Evolutionary conservation across 2,797 vertebrate genomes (phyloP).

Genomic region (Scyliorhinus canicula): DNA sequence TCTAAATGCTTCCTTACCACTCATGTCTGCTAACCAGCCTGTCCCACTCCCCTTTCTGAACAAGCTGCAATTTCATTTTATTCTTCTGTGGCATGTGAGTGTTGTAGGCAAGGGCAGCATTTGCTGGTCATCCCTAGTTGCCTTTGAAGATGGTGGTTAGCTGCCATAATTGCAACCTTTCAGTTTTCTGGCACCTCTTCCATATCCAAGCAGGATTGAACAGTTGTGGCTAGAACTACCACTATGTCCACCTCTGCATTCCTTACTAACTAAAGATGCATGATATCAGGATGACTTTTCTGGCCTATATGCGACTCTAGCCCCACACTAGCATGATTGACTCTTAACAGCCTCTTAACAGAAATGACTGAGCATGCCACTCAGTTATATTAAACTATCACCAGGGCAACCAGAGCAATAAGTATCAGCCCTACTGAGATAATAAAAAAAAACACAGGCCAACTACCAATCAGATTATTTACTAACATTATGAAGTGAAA

Average conservation of each 20-base stretch:
- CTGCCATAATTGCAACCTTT: no score
- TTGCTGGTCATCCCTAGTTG: no score
- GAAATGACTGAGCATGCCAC: neutral
- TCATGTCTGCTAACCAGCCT: no score
- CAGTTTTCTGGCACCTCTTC: neutral
- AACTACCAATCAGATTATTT: neutral
- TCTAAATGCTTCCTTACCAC: no score
- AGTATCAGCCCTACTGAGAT: neutral
- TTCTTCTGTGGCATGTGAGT: no score
- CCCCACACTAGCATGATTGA: neutral
- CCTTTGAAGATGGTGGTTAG: no score
- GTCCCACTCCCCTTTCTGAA: no score
- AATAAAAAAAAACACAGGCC: neutral
- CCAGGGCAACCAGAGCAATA: neutral
- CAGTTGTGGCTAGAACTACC: neutral
- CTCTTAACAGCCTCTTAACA: neutral
- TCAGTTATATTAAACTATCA: neutral
- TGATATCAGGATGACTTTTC: neutral
- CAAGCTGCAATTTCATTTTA: no score
- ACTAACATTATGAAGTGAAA: neutral
- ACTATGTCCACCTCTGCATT: neutral
- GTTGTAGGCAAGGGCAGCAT: no score
- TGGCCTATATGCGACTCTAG: neutral
- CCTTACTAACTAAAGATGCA: neutral
- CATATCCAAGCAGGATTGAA: neutral